Evolutionary conservation across 2,113 vertebrate species (phyloP).

Genomic region (Dolichotis patagonum): DNA sequence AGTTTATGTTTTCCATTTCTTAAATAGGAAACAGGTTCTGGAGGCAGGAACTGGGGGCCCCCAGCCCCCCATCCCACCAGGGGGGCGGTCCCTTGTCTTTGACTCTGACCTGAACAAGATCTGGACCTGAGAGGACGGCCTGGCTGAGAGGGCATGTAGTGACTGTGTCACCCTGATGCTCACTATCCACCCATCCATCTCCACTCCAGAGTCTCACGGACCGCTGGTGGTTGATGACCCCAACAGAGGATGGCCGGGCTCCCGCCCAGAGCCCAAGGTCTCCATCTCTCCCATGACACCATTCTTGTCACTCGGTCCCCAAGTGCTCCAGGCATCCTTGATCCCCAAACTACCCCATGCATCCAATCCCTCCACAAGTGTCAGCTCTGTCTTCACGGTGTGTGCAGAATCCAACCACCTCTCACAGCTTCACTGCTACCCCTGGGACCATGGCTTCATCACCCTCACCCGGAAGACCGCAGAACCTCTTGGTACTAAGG

Average conservation of each 20-base stretch:
- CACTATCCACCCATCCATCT: no score
- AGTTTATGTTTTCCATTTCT: background rate
- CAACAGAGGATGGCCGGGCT: fast-evolving
- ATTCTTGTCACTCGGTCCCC: fast-evolving
- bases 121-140: background rate
- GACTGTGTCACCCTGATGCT: background rate
- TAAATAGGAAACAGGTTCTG: background rate
- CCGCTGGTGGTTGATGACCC: background rate
- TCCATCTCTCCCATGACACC: no score
- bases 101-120: background rate
- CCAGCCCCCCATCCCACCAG: fast-evolving
- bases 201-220: background rate
- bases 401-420: background rate
- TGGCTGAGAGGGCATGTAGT: background rate
- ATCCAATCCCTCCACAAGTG: no score
- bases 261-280: background rate
- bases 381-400: background rate
- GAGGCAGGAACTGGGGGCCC: background rate
- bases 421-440: background rate
- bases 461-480: fast-evolving
- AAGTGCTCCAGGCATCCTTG: background rate
- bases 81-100: background rate
- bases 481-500: fast-evolving
- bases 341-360: background rate
- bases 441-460: background rate